These are phyloP conservation scores for Xylocopa sonorina DNA, from an alignment of 1,140 invertebrate genomes.

Conservation along the genomic window DNA sequence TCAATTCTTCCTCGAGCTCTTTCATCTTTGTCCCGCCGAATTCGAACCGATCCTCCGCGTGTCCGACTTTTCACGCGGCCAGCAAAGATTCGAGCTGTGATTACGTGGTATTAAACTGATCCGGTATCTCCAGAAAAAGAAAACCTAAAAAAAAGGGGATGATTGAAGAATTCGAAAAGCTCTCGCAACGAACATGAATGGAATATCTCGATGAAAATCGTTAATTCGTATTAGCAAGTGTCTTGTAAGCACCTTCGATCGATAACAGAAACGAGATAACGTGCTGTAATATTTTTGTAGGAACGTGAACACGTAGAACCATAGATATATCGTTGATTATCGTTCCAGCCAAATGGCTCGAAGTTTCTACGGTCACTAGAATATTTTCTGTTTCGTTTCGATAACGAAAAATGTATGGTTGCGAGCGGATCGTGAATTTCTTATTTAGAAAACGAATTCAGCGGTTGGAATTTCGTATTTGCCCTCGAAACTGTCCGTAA, in stretches of 20 bases:
- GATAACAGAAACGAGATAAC: constrained; percentile 15
- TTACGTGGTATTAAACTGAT: not conserved
- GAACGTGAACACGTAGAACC: not conserved
- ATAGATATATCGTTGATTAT: too few relatives aligned
- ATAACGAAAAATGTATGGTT: too few relatives aligned
- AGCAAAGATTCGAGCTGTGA: not conserved
- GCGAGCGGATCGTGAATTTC: too few relatives aligned
- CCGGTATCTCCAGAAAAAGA: not conserved
- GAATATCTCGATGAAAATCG: not conserved
- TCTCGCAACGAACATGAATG: not conserved
- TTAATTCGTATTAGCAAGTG: not conserved
- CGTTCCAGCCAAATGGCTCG: too few relatives aligned
- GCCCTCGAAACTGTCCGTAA: not conserved
- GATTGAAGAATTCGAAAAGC: not conserved
- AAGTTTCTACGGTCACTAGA: too few relatives aligned
- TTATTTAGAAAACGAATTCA: too few relatives aligned
- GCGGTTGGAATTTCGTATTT: too few relatives aligned
- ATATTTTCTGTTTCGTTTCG: too few relatives aligned
- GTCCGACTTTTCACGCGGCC: not conserved
- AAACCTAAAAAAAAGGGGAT: too few relatives aligned
- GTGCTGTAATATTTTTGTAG: not conserved
- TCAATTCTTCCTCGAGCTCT: not conserved
- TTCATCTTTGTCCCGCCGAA: not conserved
- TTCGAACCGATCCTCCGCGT: not conserved
- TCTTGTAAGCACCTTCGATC: not conserved